A percentile compares a stretch with the other conserved stretches of the same genome.
Evolutionary conservation across 2,888 invertebrate species (phyloP).

Genomic region (Falcaria lacertinaria): DNA sequence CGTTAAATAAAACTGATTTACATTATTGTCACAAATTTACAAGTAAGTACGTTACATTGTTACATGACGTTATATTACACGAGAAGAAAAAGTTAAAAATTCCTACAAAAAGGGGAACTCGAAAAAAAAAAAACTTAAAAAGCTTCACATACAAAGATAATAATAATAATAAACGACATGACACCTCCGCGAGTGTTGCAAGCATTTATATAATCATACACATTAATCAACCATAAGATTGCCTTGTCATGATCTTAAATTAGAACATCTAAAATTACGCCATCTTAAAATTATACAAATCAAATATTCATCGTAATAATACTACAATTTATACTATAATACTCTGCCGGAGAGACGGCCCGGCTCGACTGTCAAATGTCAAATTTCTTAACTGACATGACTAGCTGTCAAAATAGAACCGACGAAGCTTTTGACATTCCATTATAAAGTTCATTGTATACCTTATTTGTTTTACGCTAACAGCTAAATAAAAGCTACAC

Average conservation of each 20-base stretch:
- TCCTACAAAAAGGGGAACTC: constrained; percentile 43
- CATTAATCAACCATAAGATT: constrained; percentile 49
- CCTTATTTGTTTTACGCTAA: background rate
- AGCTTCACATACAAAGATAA: constrained; percentile 55
- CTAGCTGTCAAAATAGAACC: constrained; percentile 62
- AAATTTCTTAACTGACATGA: constrained; percentile 61
- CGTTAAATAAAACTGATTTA: constrained; percentile 25
- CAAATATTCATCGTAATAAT: constrained; percentile 49
- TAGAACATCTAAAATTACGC: constrained; percentile 73
- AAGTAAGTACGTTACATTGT: constrained; percentile 33
- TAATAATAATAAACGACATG: constrained; percentile 60
- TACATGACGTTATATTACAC: constrained; percentile 19
- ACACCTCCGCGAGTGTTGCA: constrained; percentile 42
- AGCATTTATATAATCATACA: constrained; percentile 45
- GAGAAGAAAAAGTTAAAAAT: constrained; percentile 22
- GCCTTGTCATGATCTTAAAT: constrained; percentile 74
- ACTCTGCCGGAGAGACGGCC: constrained; percentile 44
- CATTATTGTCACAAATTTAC: constrained; percentile 22
- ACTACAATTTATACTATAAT: constrained; percentile 58
- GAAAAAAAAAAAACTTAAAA: constrained; percentile 39
- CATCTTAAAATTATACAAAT: constrained; percentile 65
- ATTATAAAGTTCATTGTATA: constrained; percentile 2
- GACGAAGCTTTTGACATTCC: constrained; percentile 15
- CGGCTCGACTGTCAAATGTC: constrained; percentile 45
- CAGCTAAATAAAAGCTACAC: background rate